Conservation (phyloP, 2,113 vertebrate species). For the Peromyscus polionotus region DNA sequence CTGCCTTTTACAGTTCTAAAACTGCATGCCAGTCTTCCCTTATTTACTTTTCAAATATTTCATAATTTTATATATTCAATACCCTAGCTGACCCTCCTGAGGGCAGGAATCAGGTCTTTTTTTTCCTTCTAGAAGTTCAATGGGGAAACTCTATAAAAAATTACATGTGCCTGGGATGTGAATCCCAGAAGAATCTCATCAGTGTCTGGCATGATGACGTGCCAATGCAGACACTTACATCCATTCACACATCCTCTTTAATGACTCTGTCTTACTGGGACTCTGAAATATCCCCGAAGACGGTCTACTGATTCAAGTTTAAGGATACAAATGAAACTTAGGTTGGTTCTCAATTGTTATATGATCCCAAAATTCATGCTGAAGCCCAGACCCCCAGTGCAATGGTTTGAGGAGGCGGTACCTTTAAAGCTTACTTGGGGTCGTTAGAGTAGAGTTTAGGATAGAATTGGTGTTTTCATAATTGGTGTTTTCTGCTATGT, state of each 20-base stretch:
- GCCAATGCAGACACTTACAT: not conserved
- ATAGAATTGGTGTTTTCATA: not conserved
- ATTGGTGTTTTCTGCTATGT: not conserved
- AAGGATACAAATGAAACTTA: not conserved
- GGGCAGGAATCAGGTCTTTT: not conserved
- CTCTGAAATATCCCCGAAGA: not conserved
- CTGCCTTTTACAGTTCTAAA: not conserved
- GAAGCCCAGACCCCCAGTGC: not conserved
- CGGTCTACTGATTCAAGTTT: not conserved
- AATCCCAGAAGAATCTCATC: not conserved
- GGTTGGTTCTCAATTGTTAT: not conserved
- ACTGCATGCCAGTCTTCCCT: not conserved
- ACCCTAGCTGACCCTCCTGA: not conserved
- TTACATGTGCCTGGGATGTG: not conserved
- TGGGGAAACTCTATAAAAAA: constrained; percentile 6
- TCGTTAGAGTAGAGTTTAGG: not conserved
- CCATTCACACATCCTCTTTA: not conserved
- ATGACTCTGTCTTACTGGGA: not conserved
- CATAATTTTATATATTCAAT: not conserved
- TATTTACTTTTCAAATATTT: not conserved
- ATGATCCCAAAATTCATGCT: not conserved
- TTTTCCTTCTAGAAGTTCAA: not conserved
- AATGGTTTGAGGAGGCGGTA: not conserved
- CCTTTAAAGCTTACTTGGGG: not conserved
- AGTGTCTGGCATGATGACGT: not conserved